Percentiles rank a stretch among this genome's conserved stretches.
phyloP scores from a whole-genome alignment of 2,797 vertebrate genomes.

The Champsocephalus gunnari region DNA sequence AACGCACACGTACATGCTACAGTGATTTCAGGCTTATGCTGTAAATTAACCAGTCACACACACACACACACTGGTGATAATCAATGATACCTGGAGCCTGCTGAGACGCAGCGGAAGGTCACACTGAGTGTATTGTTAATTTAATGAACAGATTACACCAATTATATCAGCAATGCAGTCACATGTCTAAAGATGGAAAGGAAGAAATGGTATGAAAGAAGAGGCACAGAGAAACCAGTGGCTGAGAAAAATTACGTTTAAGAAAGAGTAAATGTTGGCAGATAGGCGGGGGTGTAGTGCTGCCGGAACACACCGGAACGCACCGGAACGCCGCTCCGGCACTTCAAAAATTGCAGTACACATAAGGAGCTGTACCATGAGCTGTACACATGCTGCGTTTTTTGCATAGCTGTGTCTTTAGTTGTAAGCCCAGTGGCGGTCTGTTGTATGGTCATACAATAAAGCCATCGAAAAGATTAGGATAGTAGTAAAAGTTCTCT shows the following conservation, averaged over 20 bases:
- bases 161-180: conserved; percentile 46
- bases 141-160: conserved; percentile 51
- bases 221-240: conserved; percentile 1
- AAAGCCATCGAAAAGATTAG: too few species aligned
- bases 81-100: conserved; percentile 58
- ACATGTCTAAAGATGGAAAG: conserved; percentile 37
- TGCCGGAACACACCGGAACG: too few species aligned
- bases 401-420: too few species aligned
- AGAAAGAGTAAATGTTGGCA: conserved; percentile 46
- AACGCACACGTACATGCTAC: conserved; percentile 54
- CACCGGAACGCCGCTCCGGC: neutral
- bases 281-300: neutral
- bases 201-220: conserved; percentile 12
- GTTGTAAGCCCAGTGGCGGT: too few species aligned
- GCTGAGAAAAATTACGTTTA: conserved; percentile 38
- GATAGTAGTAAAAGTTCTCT: too few species aligned
- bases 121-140: conserved; percentile 40
- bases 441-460: too few species aligned
- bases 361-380: too few species aligned
- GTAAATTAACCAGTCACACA: conserved; percentile 55
- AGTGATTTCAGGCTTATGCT: conserved; percentile 49
- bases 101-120: conserved; percentile 40
- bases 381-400: too few species aligned
- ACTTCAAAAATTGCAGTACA: too few species aligned
- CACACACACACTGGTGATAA: conserved; percentile 29